Percentiles rank a stretch among this genome's conserved stretches.
phyloP scores from a whole-genome alignment of 37 sponge, comb jelly and placozoan genomes.

The Dysidea cf. avara region DNA sequence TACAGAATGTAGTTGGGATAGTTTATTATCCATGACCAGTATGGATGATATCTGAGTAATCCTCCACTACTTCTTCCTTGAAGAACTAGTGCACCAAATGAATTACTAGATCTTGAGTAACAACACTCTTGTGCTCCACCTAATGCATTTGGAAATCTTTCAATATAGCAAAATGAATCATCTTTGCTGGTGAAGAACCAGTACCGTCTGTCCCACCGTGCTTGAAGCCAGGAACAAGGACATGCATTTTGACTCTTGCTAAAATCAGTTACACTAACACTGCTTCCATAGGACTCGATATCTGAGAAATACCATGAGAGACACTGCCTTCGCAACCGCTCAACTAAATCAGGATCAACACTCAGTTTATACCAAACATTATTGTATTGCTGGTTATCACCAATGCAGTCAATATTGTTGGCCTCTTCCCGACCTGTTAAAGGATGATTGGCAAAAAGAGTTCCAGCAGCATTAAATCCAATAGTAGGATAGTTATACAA shows the following conservation, averaged over 20 bases:
- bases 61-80: too few species aligned
- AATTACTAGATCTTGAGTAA: too few species aligned
- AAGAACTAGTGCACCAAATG: too few species aligned
- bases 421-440: slow-evolving; percentile 5
- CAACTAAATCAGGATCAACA: neutral
- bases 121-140: too few species aligned
- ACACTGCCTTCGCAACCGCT: slow-evolving; percentile 8
- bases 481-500: slow-evolving; percentile 21
- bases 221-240: slow-evolving; percentile 54
- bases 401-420: slow-evolving; percentile 4
- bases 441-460: slow-evolving; percentile 28
- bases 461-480: slow-evolving; percentile 45
- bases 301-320: slow-evolving; percentile 2
- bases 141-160: too few species aligned
- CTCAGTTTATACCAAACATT: slow-evolving; percentile 28
- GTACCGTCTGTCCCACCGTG: neutral
- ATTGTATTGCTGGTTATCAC: slow-evolving; percentile 3
- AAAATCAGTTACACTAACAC: neutral
- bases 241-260: slow-evolving; percentile 11
- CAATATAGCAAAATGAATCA: too few species aligned
- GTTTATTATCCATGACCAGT: too few species aligned
- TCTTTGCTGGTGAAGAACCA: too few species aligned
- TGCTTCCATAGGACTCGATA: neutral
- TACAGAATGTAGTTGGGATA: too few species aligned
- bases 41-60: too few species aligned